A percentile compares a stretch with the other conserved stretches of the same genome.
Conservation (phyloP, 92 coral and sea anemone genomes). For the Paramuricea clavata region DNA sequence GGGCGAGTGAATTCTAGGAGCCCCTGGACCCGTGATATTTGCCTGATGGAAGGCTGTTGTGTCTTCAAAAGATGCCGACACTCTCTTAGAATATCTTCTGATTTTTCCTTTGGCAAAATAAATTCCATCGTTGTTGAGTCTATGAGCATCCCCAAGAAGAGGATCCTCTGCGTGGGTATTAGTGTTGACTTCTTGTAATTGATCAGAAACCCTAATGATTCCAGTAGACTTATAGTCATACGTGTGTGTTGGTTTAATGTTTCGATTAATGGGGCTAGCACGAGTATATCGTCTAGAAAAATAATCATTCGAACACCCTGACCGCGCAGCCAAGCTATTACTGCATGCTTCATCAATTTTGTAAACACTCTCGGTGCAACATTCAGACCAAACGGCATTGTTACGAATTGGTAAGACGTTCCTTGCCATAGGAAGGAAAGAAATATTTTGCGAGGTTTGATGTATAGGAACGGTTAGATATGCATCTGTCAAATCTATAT, state of each 20-base stretch:
- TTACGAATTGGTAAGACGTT: slow-evolving; percentile 21
- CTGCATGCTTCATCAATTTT: slow-evolving; percentile 50
- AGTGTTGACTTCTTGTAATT: slow-evolving; percentile 37
- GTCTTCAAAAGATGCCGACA: slow-evolving; percentile 6
- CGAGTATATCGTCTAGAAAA: slow-evolving; percentile 65
- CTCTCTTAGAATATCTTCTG: neutral
- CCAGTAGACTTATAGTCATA: slow-evolving; percentile 1
- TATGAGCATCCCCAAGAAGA: neutral
- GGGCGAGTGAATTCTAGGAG: slow-evolving; percentile 26
- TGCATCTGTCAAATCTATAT: slow-evolving; percentile 58
- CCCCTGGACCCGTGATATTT: neutral
- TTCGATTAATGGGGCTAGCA: slow-evolving; percentile 45
- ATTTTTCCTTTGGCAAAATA: slow-evolving; percentile 20
- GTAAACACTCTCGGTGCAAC: slow-evolving; percentile 56
- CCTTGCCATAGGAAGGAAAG: slow-evolving; percentile 60
- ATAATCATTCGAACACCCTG: slow-evolving; percentile 55
- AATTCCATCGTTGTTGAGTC: slow-evolving; percentile 30
- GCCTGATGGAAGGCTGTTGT: neutral
- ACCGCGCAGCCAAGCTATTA: slow-evolving; percentile 52
- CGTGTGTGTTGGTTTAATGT: neutral
- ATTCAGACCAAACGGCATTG: slow-evolving; percentile 61
- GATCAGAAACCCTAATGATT: slow-evolving; percentile 24
- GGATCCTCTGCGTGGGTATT: too few species aligned
- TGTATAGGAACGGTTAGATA: slow-evolving; percentile 64
- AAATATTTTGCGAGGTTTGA: slow-evolving; percentile 57